A percentile compares a stretch with the other conserved stretches of the same genome.
These are phyloP conservation scores for Trogon melanurus DNA, from an alignment of 2,113 vertebrate genomes.

Conservation along the genomic window DNA sequence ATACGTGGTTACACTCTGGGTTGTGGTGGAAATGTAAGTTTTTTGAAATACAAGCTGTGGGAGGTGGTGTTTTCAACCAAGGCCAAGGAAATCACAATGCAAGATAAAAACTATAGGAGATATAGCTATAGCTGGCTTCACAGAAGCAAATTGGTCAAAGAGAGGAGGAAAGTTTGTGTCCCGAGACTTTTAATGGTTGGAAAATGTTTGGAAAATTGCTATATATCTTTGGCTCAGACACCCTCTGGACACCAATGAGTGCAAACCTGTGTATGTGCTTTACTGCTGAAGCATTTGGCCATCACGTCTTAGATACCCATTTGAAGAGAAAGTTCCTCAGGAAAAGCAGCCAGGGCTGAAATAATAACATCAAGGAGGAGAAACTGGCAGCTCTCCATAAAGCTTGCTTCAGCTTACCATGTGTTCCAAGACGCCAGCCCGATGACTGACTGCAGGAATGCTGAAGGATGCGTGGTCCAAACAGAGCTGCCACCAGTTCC, in stretches of 20 bases:
- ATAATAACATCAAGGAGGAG: conserved; percentile 10
- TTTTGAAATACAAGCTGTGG: neutral
- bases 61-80: neutral
- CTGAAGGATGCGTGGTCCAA: neutral
- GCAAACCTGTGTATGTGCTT: neutral
- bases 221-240: neutral
- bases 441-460: neutral
- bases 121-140: neutral
- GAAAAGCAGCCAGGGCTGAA: neutral
- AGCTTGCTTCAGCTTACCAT: neutral
- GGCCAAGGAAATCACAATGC: neutral
- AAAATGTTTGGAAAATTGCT: neutral
- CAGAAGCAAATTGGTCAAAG: neutral
- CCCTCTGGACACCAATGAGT: neutral
- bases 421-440: neutral
- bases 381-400: neutral
- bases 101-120: neutral
- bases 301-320: neutral
- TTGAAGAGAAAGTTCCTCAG: conserved; percentile 13
- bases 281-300: neutral
- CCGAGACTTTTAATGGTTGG: neutral
- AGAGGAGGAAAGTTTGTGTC: neutral
- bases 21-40: neutral
- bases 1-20: neutral
- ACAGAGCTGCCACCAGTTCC: neutral